phyloP scores from a whole-genome alignment of 2,888 invertebrate species.

The Linyphia triangularis region DNA sequence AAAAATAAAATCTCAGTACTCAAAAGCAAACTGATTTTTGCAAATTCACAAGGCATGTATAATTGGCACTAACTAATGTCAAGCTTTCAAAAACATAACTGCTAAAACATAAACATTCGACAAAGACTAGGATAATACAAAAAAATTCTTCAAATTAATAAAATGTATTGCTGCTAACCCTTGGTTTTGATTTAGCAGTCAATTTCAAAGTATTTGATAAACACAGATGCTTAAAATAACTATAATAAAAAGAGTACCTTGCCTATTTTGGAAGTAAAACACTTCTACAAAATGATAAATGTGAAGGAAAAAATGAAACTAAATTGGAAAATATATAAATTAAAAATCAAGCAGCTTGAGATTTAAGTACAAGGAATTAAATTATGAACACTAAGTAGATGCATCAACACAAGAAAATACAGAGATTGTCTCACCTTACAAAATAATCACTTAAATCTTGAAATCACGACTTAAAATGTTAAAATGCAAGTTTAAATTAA shows the following conservation, averaged over 20 bases:
- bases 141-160: constrained; percentile 73
- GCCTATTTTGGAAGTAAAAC: constrained; percentile 64
- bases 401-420: constrained; percentile 69
- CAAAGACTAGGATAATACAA: constrained; percentile 75
- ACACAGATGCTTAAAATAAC: constrained; percentile 58
- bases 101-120: constrained; percentile 73
- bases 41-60: constrained; percentile 47
- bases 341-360: constrained; percentile 54
- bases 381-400: constrained; percentile 75
- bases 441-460: constrained; percentile 67
- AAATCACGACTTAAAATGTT: constrained; percentile 74
- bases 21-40: constrained; percentile 36
- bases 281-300: constrained; percentile 64
- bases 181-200: constrained; percentile 48
- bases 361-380: constrained; percentile 74
- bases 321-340: constrained; percentile 47
- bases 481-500: constrained; percentile 74
- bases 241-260: constrained; percentile 65
- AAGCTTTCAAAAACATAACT: constrained; percentile 45
- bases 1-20: too few species aligned
- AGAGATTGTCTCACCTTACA: constrained; percentile 74
- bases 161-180: constrained; percentile 38
- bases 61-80: constrained; percentile 70
- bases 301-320: constrained; percentile 37
- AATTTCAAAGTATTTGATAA: constrained; percentile 67